phyloP scores from a whole-genome alignment of 2,888 invertebrate species.

The Lobophora halterata region DNA sequence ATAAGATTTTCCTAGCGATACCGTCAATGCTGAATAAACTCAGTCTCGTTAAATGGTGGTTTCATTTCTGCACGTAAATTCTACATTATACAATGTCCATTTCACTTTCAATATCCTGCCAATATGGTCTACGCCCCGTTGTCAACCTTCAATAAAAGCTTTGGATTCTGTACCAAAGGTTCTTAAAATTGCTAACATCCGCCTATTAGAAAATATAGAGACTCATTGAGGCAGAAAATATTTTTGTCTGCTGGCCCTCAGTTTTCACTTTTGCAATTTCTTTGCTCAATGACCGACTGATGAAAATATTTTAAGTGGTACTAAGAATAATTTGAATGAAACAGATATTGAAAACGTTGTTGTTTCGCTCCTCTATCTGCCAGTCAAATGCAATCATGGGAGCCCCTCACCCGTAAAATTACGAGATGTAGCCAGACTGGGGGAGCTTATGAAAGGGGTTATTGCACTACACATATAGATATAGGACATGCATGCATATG shows the following conservation, averaged over 20 bases:
- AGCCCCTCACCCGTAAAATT: slow-evolving; percentile 72
- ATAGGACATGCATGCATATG: slow-evolving; percentile 64
- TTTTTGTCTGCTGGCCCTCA: slow-evolving; percentile 19
- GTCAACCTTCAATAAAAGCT: slow-evolving; percentile 11
- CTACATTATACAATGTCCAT: slow-evolving; percentile 34
- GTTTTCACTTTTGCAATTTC: slow-evolving; percentile 34
- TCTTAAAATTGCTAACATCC: not conserved
- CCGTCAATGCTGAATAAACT: too few relatives aligned
- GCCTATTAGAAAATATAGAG: slow-evolving; percentile 2
- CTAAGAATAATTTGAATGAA: slow-evolving; percentile 34
- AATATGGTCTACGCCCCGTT: slow-evolving; percentile 14
- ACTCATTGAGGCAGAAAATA: slow-evolving; percentile 24
- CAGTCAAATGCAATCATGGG: slow-evolving; percentile 58
- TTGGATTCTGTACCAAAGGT: not conserved
- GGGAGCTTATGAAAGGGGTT: slow-evolving; percentile 75
- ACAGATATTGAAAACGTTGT: slow-evolving; percentile 27
- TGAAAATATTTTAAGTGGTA: slow-evolving; percentile 27
- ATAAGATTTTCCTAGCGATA: too few relatives aligned
- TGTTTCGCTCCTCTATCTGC: slow-evolving; percentile 41
- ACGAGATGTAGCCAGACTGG: slow-evolving; percentile 66
- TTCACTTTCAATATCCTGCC: slow-evolving; percentile 41
- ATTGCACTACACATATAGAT: slow-evolving; percentile 65
- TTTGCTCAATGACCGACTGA: slow-evolving; percentile 22
- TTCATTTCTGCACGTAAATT: too few relatives aligned
- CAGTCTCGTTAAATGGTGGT: too few relatives aligned